A percentile compares a stretch with the other conserved stretches of the same genome.
phyloP scores from a whole-genome alignment of 2,113 vertebrate genomes.

The Heloderma charlesbogerti region DNA sequence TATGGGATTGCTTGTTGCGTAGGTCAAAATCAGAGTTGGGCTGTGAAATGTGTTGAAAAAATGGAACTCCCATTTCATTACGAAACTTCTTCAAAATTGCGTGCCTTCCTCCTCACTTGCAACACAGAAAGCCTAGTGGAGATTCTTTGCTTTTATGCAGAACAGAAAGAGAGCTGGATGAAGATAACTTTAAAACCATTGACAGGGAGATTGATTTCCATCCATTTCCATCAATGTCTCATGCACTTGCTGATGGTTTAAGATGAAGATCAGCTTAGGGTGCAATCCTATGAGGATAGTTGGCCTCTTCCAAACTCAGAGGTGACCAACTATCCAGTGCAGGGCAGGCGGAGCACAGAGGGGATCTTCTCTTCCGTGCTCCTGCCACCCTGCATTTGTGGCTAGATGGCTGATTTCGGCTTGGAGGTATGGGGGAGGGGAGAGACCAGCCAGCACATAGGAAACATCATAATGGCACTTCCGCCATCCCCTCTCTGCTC shows the following conservation, averaged over 20 bases:
- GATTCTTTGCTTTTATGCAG: background rate
- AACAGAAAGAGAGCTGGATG: background rate
- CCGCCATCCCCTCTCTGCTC: no score
- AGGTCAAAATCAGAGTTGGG: background rate
- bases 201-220: background rate
- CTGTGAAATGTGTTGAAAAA: background rate
- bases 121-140: background rate
- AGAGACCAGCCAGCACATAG: no score
- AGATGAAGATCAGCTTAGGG: background rate
- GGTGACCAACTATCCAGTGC: no score
- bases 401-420: no score
- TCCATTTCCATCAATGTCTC: background rate
- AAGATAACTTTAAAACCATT: background rate
- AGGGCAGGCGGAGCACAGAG: no score
- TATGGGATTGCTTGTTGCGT: background rate
- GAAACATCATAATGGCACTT: no score
- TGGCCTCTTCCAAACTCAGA: no score
- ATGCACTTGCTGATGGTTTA: background rate
- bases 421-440: no score
- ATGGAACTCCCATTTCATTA: background rate
- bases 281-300: no score
- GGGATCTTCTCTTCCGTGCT: no score
- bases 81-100: background rate
- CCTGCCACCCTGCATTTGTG: no score
- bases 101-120: background rate